Evolutionary conservation across 2,113 vertebrate species (phyloP), one percentile per base, ranked within the genome.

Genomic region (Parus major): DNA sequence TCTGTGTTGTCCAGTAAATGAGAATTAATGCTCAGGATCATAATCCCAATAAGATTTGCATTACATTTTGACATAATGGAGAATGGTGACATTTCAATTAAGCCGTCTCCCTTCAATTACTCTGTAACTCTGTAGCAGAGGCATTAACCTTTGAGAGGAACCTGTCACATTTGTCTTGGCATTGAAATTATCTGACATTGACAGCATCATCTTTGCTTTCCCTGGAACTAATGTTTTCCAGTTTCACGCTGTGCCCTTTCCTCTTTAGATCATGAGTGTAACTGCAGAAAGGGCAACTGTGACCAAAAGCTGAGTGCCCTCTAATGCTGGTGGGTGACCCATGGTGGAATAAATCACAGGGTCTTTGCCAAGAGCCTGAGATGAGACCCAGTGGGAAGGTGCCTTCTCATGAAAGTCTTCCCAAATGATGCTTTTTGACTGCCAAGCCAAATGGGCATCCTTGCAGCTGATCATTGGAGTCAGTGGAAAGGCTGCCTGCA

Each of bases 41-140:
- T 81, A 96, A 92, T 96, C 93, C 93, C 69, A 72, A 15, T 93
- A 81, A 96, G 80, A 92, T 96, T 96, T 96, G 86, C 90, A 69
- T 96, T 92, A 64, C 80, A 75, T 96, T 95, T 68, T 93, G 95
- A 86, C 88, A 89, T 92, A 96, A 91, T 88, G 77, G 95, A 91
- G 92, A 92, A 95, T 7, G 55, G 69, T 96, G 94, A 96, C 95
- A 96, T 96, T 96, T 96, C 95, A 96, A 94, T 97, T 96, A 96
- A 94, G 95, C 53, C 0, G 0, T 81, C 77, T 94, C 73, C 73
- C 76, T 95, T 95, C 95, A 96, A 88, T 94, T 94, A 92, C 66
- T 90, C 88, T 81, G 33, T 61, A 92, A 60, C 82, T 95, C 90
- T 3, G 0, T 84, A 75, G 86, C 95, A 84, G 93, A 93, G 76